Percentiles rank a stretch among this genome's conserved stretches.
Conservation (phyloP, 1,140 invertebrate species). For the Aphelinus atriplicis region DNA sequence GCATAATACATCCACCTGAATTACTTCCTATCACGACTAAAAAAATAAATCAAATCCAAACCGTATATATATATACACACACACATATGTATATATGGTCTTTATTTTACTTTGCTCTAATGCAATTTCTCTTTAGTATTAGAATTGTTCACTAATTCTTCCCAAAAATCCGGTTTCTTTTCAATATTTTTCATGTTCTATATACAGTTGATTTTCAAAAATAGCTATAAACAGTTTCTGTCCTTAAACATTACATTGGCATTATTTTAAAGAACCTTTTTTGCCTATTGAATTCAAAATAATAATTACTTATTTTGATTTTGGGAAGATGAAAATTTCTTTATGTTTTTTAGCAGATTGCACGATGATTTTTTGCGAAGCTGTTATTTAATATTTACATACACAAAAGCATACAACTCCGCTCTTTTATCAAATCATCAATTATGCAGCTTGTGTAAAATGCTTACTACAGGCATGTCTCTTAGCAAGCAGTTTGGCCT, state of each 20-base stretch:
- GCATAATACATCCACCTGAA: constrained; percentile 4
- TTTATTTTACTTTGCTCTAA: neutral
- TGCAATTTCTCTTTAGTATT: constrained; percentile 2
- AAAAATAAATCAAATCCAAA: constrained; percentile 31
- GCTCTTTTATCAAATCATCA: constrained; percentile 21
- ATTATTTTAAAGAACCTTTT: constrained; percentile 4
- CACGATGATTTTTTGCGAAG: constrained; percentile 21
- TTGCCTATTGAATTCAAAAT: constrained; percentile 8
- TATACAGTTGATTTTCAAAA: constrained; percentile 29
- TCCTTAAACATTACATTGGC: constrained; percentile 8
- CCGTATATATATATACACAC: constrained; percentile 2
- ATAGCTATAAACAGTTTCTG: constrained; percentile 22
- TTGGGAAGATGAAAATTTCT: constrained; percentile 31
- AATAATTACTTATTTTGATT: neutral
- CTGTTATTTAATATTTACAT: constrained; percentile 14
- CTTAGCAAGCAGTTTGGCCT: neutral
- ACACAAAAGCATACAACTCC: constrained; percentile 31
- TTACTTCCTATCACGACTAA: constrained; percentile 22
- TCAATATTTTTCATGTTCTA: constrained; percentile 22
- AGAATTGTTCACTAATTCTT: constrained; percentile 21
- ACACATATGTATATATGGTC: too few relatives aligned
- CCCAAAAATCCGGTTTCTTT: constrained; percentile 15
- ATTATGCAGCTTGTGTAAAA: constrained; percentile 29
- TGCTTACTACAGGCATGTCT: neutral
- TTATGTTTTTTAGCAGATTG: constrained; percentile 21